Base-by-base conservation (phyloP, 1,140 invertebrate species). In the Macrotrachela quadricornifera region DNA sequence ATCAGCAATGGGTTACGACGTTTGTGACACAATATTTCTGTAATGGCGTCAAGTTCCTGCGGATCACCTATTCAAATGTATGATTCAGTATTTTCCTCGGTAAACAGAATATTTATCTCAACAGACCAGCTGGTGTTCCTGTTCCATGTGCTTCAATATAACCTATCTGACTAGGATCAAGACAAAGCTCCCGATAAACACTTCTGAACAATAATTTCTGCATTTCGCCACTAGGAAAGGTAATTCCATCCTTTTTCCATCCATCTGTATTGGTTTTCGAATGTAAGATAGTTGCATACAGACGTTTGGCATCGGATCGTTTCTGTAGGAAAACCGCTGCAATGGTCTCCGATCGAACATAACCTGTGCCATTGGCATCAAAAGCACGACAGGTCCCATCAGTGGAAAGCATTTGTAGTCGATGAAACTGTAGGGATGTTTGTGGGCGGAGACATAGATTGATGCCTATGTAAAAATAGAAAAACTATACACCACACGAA, bases 81-180 rank as follows among this genome's bases (percentile, higher is more conserved):
- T 30, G 21, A 8, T 30, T 8, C 21, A 4, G 8, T 30, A 30
- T 8, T 2, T 8, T 30, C 8, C 21, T 30, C 2, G 2, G 21
- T 30, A 30, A 30, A n/a, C n/a, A n/a, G n/a, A n/a, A n/a, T n/a
- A n/a, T n/a, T n/a, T n/a, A n/a, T n/a, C n/a, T n/a, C n/a, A 4
- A 30, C 21, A 2, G 3, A 30, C 91, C 88, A 80, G 64, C 71
- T 64, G 73, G 74, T 0, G 91, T 95, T 40, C 90, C 91, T 9
- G 91, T 95, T 18, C 90, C 88, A 67, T 96, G 91, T 15, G 86
- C 85, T 68, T 96, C 91, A 11, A 95, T 78, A 64, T 91, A 96
- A 0, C 67, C 70, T 0, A 95, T 80, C 41, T 82, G 78, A 38
- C 71, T 64, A 6, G 87, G 87, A 61, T 81, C 77, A n/a, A 95